Evolutionary conservation across 2,888 invertebrate species (phyloP).

Genomic region (Nesidiocoris tenuis): DNA sequence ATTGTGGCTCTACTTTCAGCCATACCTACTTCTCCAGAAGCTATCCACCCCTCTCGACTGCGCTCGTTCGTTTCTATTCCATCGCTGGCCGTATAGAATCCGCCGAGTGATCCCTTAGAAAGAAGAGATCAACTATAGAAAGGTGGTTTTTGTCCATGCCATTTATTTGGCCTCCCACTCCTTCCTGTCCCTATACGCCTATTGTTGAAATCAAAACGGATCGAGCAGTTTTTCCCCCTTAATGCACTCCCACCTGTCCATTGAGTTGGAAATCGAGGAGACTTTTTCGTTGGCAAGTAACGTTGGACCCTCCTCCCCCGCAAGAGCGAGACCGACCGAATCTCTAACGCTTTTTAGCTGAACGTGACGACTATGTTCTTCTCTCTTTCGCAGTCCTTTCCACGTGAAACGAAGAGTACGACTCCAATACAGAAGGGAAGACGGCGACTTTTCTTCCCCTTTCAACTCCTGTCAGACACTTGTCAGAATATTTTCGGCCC

Average conservation of each 20-base stretch:
- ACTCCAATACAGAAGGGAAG: too few relatives aligned
- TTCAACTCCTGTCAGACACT: too few relatives aligned
- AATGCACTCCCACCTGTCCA: not conserved
- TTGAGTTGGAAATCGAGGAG: not conserved
- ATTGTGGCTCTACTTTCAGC: not conserved
- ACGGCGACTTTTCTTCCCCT: too few relatives aligned
- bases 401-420: too few relatives aligned
- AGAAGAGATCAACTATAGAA: conserved; percentile 37
- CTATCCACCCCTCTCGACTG: not conserved
- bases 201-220: conserved; percentile 32
- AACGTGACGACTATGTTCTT: not conserved
- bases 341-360: not conserved
- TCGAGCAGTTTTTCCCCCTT: not conserved
- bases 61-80: not conserved
- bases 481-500: too few relatives aligned
- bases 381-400: too few relatives aligned
- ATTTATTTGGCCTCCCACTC: conserved; percentile 29
- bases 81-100: not conserved
- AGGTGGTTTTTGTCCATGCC: conserved; percentile 33
- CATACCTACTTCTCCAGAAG: too few relatives aligned
- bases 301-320: not conserved
- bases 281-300: not conserved
- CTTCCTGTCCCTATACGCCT: conserved; percentile 3
- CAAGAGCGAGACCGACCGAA: not conserved
- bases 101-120: not conserved